Percentiles rank a stretch among this genome's conserved stretches.
These are phyloP conservation scores for Poicephalus gulielmi DNA, from an alignment of 2,113 vertebrate species.

Conservation along the genomic window DNA sequence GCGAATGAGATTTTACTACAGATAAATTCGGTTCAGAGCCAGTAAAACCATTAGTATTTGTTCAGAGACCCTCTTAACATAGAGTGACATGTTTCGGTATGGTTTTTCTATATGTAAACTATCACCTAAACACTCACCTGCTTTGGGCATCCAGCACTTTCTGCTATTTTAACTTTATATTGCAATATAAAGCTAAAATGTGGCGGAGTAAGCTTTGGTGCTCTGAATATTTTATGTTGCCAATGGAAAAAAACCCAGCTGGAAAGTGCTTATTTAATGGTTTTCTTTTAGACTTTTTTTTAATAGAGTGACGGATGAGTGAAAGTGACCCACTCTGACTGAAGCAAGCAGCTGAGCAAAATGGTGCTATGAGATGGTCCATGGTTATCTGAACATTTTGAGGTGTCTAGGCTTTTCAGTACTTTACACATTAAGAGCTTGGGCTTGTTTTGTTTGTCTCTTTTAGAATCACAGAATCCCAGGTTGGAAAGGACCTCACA, in stretches of 20 bases:
- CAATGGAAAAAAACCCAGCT: neutral
- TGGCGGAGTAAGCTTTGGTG: neutral
- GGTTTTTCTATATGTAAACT: neutral
- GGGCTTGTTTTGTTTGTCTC: fast-evolving
- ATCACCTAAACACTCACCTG: neutral
- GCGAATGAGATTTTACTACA: fast-evolving
- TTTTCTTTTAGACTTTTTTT: neutral
- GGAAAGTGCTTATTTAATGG: neutral
- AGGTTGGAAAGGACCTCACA: neutral
- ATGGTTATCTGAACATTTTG: neutral
- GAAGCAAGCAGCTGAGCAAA: neutral
- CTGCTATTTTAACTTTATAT: neutral
- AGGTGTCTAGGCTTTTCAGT: neutral
- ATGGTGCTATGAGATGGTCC: neutral
- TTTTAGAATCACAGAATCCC: neutral
- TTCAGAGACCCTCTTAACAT: neutral
- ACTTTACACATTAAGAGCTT: neutral
- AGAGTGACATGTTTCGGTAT: neutral
- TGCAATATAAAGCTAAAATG: neutral
- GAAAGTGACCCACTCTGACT: neutral
- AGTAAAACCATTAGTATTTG: neutral
- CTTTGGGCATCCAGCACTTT: neutral
- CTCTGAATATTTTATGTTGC: neutral
- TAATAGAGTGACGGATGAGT: neutral
- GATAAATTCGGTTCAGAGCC: neutral